Conservation (phyloP, 2,113 vertebrate species). For the Pluvianellus socialis region DNA sequence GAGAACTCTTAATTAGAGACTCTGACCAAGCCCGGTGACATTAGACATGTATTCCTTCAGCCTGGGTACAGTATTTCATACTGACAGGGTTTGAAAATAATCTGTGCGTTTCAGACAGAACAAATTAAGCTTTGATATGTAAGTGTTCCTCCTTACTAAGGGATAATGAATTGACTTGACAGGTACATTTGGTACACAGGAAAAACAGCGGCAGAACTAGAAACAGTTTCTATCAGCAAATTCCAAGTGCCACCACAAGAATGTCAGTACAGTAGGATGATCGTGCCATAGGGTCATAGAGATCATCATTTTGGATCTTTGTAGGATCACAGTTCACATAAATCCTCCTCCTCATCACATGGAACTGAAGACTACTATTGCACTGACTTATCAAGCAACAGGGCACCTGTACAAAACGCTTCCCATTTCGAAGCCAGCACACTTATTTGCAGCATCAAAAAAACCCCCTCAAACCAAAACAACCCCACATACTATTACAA, state of each 20-base stretch:
- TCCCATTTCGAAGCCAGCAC: neutral
- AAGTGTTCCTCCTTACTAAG: neutral
- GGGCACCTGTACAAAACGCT: neutral
- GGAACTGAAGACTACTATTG: no score
- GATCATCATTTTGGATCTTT: neutral
- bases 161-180: neutral
- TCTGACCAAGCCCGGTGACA: neutral
- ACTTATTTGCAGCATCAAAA: neutral
- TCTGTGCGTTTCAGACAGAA: neutral
- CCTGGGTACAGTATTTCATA: neutral
- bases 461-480: neutral
- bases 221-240: neutral
- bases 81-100: neutral
- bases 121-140: neutral
- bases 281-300: neutral
- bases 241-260: neutral
- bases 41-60: neutral
- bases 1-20: neutral
- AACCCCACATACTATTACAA: no score
- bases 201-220: neutral
- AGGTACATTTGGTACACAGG: no score
- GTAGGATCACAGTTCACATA: neutral
- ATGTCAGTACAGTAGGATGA: accelerated
- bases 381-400: no score
- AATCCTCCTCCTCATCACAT: neutral